Evolutionary conservation across 1,140 invertebrate species (phyloP).

Genomic region (Ephestia elutella): DNA sequence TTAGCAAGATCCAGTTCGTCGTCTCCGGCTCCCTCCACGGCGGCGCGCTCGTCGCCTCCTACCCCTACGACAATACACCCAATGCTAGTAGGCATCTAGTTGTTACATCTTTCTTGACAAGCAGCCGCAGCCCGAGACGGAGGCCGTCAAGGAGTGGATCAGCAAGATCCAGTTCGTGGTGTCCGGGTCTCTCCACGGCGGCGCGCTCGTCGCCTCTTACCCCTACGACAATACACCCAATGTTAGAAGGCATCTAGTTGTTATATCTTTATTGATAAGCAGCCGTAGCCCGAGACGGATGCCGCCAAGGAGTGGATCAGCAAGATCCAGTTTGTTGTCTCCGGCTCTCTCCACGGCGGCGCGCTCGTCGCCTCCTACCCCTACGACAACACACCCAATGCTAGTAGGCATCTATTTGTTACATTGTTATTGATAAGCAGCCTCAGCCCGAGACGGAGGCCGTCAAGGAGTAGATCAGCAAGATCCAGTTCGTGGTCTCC

Average conservation of each 20-base stretch:
- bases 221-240: conserved; percentile 94
- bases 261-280: conserved; percentile 70
- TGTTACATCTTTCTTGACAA: conserved; percentile 60
- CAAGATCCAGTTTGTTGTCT: conserved; percentile 93
- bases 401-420: conserved; percentile 81
- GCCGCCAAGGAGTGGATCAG: conserved; percentile 95
- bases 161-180: conserved; percentile 93
- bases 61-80: conserved; percentile 94
- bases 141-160: conserved; percentile 95
- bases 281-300: conserved; percentile 92
- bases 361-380: conserved; percentile 94
- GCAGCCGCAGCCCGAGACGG: conserved; percentile 91
- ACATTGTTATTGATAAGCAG: conserved; percentile 73
- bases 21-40: conserved; percentile 93
- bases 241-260: conserved; percentile 82
- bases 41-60: conserved; percentile 93
- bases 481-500: conserved; percentile 93
- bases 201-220: conserved; percentile 93
- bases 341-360: conserved; percentile 92
- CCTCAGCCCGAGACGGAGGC: conserved; percentile 94
- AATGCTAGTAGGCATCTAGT: conserved; percentile 86
- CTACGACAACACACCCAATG: conserved; percentile 92
- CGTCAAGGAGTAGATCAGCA: conserved; percentile 94
- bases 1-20: conserved; percentile 93
- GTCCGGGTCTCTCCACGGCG: conserved; percentile 93